Percentiles rank a stretch among this genome's conserved stretches.
Evolutionary conservation across 2,113 vertebrate species (phyloP).

Genomic region (Telmatochromis brachygnathus): DNA sequence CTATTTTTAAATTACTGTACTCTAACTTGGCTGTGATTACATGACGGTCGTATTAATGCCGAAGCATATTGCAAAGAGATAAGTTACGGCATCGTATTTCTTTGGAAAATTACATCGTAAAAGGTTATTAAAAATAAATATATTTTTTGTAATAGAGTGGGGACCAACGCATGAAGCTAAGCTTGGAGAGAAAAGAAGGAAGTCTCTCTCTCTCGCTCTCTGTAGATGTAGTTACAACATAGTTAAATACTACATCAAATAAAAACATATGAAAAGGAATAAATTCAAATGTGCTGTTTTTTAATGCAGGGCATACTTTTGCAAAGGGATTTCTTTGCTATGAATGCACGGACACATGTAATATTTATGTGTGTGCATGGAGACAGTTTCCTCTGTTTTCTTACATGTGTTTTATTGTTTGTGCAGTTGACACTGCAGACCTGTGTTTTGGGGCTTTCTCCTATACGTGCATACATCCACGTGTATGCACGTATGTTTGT

Average conservation of each 20-base stretch:
- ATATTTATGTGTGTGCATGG: neutral
- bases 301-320: neutral
- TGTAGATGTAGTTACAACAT: neutral
- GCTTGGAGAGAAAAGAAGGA: neutral
- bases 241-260: neutral
- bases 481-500: neutral
- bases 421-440: neutral
- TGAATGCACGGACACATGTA: neutral
- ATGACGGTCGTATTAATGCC: neutral
- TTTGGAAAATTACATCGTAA: neutral
- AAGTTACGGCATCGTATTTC: neutral
- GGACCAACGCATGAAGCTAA: neutral
- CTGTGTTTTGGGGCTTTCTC: neutral
- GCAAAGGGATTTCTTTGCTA: neutral
- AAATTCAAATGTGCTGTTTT: neutral
- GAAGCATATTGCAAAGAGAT: neutral
- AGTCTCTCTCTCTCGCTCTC: neutral
- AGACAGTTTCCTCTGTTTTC: neutral
- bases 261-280: neutral
- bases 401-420: neutral
- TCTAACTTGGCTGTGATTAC: neutral
- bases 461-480: neutral
- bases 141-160: neutral
- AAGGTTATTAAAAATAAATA: neutral
- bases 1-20: neutral